Conservation (phyloP, 2,797 vertebrate species). For the Neosalanx taihuensis region DNA sequence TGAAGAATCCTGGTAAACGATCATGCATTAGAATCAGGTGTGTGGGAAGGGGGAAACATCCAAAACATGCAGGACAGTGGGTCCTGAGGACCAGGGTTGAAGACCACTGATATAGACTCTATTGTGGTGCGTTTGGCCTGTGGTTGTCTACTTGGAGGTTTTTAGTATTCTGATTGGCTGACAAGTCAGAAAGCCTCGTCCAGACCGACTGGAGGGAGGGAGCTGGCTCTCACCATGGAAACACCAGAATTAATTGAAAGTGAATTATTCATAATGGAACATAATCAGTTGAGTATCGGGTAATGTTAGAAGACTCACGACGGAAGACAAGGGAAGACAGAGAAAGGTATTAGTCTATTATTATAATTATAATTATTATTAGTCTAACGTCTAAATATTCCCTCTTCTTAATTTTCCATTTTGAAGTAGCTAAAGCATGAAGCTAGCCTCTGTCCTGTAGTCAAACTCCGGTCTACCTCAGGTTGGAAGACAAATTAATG, state of each 20-base stretch:
- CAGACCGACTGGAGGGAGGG: constrained; percentile 4
- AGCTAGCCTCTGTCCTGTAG: neutral
- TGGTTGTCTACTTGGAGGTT: too few species aligned
- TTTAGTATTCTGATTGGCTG: neutral
- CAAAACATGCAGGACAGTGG: too few species aligned
- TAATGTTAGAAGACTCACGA: constrained; percentile 53
- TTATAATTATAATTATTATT: too few species aligned
- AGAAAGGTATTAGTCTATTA: neutral
- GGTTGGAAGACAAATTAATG: neutral
- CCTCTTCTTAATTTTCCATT: neutral
- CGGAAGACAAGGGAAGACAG: constrained; percentile 11
- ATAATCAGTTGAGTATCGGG: constrained; percentile 48
- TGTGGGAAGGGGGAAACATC: too few species aligned
- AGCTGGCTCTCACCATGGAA: constrained; percentile 26
- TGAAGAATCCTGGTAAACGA: too few species aligned
- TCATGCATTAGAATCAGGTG: too few species aligned
- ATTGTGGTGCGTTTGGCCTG: neutral
- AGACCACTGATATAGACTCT: too few species aligned
- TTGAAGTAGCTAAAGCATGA: neutral
- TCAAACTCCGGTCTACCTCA: neutral
- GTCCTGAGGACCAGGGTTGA: too few species aligned
- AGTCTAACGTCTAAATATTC: neutral
- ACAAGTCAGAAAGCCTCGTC: neutral
- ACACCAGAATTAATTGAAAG: constrained; percentile 59
- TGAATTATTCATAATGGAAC: constrained; percentile 78